Base-by-base conservation (phyloP, 92 coral and sea anemone species). In the Epizoanthus ramosus region DNA sequence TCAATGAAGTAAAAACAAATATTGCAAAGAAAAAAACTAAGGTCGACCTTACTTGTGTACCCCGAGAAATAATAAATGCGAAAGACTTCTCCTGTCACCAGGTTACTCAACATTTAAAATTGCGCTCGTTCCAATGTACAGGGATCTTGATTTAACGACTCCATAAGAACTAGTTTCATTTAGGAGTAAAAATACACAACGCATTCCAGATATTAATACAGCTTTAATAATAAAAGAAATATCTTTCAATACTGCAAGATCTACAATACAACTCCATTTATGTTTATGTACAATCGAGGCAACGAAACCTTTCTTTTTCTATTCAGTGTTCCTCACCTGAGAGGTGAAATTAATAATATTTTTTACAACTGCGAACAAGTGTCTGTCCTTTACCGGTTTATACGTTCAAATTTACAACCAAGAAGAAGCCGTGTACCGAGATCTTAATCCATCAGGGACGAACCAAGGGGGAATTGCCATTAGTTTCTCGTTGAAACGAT, bases 401-500 rank as follows among this genome's bases (percentile, higher is more conserved):
- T 28, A 13, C 24, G 24, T 43, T 33, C 41, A 18, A 54, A 75
- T 33, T 54, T 74, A 74, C 45, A 57, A 64, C 66, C 81, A 59
- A 75, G 56, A 75, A 8, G 68, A 21, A 60, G 71, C 16, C 9
- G 24, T 53, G 45, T 8, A 60, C 57, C 21, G 15, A 77, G 28
- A 60, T 21, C 7, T 13, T 58, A 17, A 59, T 23, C 24, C 56
- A 41, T 28, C 58, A 77, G 35, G 43, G 43, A 37, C 43, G 43
- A 37, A 37, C 43, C 43, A 37, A 37, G 6, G 21, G 28, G 57
- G 22, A 31, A 14, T 19, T 23, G 43, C 39, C 6, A 22, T 77
- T 68, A 90, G 80, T 90, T 83, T 71, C 90, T 90, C 1, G 90
- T 57, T 6, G 93, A 90, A 4, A 88, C 89, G 39, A 90, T 83